A percentile compares a stretch with the other conserved stretches of the same genome.
These are phyloP conservation scores for Agrypnus murinus DNA, from an alignment of 2,888 invertebrate species.

Conservation along the genomic window DNA sequence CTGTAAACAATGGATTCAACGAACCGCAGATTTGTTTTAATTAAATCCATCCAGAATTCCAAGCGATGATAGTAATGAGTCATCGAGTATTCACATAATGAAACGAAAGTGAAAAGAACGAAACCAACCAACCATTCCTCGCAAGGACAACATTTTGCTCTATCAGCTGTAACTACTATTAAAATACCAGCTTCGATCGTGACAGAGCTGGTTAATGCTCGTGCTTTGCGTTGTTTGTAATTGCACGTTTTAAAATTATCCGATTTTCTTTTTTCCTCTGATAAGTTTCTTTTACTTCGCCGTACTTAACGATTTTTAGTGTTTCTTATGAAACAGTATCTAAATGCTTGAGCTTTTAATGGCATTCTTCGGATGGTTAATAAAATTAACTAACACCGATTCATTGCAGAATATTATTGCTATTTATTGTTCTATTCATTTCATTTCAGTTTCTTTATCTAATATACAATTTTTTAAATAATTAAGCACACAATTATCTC, in stretches of 20 bases:
- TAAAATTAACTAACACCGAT: too few species aligned
- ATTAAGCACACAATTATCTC: too few species aligned
- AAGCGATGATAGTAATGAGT: slow-evolving; percentile 27
- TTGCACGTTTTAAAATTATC: slow-evolving; percentile 20
- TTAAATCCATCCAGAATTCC: slow-evolving; percentile 13
- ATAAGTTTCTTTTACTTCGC: too few species aligned
- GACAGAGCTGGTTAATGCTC: slow-evolving; percentile 14
- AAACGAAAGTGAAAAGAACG: slow-evolving; percentile 29
- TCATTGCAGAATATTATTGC: too few species aligned
- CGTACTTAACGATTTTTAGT: too few species aligned
- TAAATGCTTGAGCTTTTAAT: too few species aligned
- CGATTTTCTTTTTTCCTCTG: neutral
- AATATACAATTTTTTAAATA: too few species aligned
- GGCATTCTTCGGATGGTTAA: too few species aligned
- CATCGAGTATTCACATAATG: slow-evolving; percentile 22
- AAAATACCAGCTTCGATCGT: slow-evolving; percentile 19
- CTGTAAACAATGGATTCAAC: slow-evolving; percentile 10
- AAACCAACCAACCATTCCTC: slow-evolving; percentile 16
- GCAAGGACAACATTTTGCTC: slow-evolving; percentile 26
- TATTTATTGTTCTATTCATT: too few species aligned
- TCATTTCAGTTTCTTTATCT: too few species aligned
- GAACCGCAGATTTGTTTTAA: slow-evolving; percentile 27
- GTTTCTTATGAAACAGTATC: too few species aligned
- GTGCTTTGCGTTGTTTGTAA: slow-evolving; percentile 15
- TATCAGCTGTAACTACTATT: slow-evolving; percentile 20